Evolutionary conservation across 2,797 vertebrate species (phyloP).

Genomic region (Xyrichtys novacula): DNA sequence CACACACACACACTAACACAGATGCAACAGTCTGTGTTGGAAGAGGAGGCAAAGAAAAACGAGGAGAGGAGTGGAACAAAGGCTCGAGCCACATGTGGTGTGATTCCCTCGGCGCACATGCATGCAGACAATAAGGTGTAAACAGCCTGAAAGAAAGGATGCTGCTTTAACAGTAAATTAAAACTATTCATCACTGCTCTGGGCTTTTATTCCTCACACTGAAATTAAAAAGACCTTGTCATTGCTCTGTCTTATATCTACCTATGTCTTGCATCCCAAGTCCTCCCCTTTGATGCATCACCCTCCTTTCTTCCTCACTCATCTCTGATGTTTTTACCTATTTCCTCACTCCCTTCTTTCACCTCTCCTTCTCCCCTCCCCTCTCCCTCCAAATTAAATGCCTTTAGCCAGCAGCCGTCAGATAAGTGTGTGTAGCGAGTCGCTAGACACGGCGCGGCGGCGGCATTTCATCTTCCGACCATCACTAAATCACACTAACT

Average conservation of each 20-base stretch:
- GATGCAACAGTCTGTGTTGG: slow-evolving; percentile 29
- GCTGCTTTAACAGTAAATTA: slow-evolving; percentile 66
- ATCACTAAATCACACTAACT: slow-evolving; percentile 78
- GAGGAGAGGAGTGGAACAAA: slow-evolving; percentile 35
- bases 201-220: slow-evolving; percentile 55
- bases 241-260: slow-evolving; percentile 43
- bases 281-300: slow-evolving; percentile 16
- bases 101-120: slow-evolving; percentile 27
- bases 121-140: slow-evolving; percentile 26
- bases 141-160: slow-evolving; percentile 42
- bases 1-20: slow-evolving; percentile 3
- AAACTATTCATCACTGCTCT: slow-evolving; percentile 64
- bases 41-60: slow-evolving; percentile 32
- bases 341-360: background rate
- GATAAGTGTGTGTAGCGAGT: slow-evolving; percentile 75
- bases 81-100: slow-evolving; percentile 22
- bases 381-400: slow-evolving; percentile 71
- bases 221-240: slow-evolving; percentile 62
- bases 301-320: slow-evolving; percentile 28
- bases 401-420: slow-evolving; percentile 68
- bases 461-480: slow-evolving; percentile 76
- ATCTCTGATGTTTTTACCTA: slow-evolving; percentile 30
- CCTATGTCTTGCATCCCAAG: slow-evolving; percentile 32
- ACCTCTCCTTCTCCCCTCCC: slow-evolving; percentile 21
- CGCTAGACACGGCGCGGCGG: slow-evolving; percentile 56